phyloP scores from a whole-genome alignment of 2,888 invertebrate species.

The Formica aserva region DNA sequence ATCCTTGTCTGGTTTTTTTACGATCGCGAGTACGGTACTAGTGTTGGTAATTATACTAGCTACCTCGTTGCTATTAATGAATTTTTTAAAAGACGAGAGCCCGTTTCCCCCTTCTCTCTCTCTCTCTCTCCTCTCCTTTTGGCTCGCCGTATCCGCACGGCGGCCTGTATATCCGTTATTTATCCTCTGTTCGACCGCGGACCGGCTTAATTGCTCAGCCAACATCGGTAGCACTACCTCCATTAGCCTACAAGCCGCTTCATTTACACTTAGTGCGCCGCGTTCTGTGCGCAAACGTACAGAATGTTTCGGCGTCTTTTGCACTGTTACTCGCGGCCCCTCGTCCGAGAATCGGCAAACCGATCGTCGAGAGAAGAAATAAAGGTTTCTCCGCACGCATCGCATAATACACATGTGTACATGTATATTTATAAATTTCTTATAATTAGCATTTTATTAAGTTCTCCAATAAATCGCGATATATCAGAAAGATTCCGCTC shows the following conservation, averaged over 20 bases:
- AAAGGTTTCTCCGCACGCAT: slow-evolving; percentile 35
- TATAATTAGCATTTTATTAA: neutral
- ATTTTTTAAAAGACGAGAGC: slow-evolving; percentile 35
- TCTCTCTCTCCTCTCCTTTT: slow-evolving; percentile 9
- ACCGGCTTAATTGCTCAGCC: slow-evolving; percentile 79
- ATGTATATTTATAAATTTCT: neutral
- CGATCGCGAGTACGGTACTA: slow-evolving; percentile 15
- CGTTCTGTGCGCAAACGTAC: slow-evolving; percentile 60
- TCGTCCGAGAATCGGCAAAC: slow-evolving; percentile 50
- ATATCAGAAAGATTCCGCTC: neutral
- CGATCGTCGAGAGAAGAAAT: slow-evolving; percentile 46
- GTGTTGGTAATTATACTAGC: slow-evolving; percentile 13
- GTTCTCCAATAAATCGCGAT: neutral
- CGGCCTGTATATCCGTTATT: slow-evolving; percentile 79
- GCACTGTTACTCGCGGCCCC: slow-evolving; percentile 56
- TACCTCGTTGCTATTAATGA: slow-evolving; percentile 34
- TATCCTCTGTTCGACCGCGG: slow-evolving; percentile 77
- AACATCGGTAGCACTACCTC: slow-evolving; percentile 78
- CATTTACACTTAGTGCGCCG: slow-evolving; percentile 60
- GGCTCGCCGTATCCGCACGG: slow-evolving; percentile 56
- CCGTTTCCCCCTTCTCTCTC: neutral
- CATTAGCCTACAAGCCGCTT: slow-evolving; percentile 75
- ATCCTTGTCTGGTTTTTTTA: slow-evolving; percentile 24
- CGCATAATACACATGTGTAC: slow-evolving; percentile 32
- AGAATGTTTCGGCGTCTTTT: slow-evolving; percentile 60